Base-by-base conservation (phyloP, 2,113 vertebrate species). In the Oreotrochilus melanogaster region DNA sequence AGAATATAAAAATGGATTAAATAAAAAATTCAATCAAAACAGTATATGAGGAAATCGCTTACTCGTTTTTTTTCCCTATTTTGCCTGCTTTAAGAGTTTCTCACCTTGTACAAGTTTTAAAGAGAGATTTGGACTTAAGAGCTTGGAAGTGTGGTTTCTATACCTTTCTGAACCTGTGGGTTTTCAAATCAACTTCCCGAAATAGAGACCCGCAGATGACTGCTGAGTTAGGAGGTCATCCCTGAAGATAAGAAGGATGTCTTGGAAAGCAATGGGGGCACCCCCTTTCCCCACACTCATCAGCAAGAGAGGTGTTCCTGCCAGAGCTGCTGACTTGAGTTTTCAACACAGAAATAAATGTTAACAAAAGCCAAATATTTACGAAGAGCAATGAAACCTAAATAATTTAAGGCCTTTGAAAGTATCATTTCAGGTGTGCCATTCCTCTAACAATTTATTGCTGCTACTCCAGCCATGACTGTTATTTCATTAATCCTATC, bases 401-500 rank as follows among this genome's bases (percentile, higher is more conserved):
- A 96, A 95, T 91, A 87, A 92, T 94, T 89, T 93, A 92, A 81
- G 65, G 42, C 53, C 81, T 80, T 37, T 88, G 80, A 89, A 93
- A 94, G 47, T 57, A 67, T 93, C 82, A 85, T 73, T 93, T 96
- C 92, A 96, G 96, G 92, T 91, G 19, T 86, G 86, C 95, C 92
- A 67, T 89, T 88, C 16, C 74, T 70, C 75, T 72, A 93, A 87
- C 66, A 83, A 97, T 96, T 96, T 95, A 96, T 78, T 90, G 92
- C 95, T 62, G 65, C 88, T 96, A 92, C 82, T 83, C 84, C 95
- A 95, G 81, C 94, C 74, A 60, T 66, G 82, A 88, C 96, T 90
- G 92, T 89, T 70, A 24, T 92, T 96, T 97, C 96, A 97, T 98
- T 98, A 97, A 97, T 97, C 90, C 93, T 39, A 35, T 28, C 57